phyloP scores from a whole-genome alignment of 1,140 invertebrate species.

The Saccostrea echinata region DNA sequence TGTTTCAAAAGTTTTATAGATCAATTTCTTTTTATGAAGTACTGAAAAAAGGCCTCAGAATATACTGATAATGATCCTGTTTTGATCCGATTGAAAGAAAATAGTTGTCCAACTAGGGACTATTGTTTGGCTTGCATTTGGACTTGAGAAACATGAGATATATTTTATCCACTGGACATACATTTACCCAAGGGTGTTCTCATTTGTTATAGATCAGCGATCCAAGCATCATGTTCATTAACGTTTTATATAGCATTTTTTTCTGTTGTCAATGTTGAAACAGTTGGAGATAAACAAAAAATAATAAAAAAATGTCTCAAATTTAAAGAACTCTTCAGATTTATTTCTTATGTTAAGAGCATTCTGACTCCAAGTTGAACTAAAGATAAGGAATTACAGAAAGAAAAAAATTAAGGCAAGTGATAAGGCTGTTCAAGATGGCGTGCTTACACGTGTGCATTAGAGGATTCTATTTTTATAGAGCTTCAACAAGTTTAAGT shows the following conservation, averaged over 20 bases:
- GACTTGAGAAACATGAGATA: not conserved
- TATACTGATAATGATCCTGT: too few relatives aligned
- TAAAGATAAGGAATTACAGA: too few relatives aligned
- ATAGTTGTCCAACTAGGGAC: not conserved
- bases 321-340: not conserved
- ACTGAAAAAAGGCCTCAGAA: too few relatives aligned
- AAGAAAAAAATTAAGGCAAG: too few relatives aligned
- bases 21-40: too few relatives aligned
- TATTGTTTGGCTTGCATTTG: not conserved
- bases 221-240: constrained; percentile 7
- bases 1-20: too few relatives aligned
- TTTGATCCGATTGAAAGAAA: too few relatives aligned
- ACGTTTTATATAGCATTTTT: constrained; percentile 18
- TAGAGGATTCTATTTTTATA: too few relatives aligned
- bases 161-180: not conserved
- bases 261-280: constrained; percentile 21
- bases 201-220: not conserved
- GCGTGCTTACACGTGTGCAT: too few relatives aligned
- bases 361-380: too few relatives aligned
- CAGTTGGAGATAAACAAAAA: not conserved
- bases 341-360: not conserved
- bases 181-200: constrained; percentile 15
- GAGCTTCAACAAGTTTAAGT: too few relatives aligned
- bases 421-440: too few relatives aligned
- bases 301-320: constrained; percentile 16